Evolutionary conservation across 2,888 invertebrate species (phyloP).

Genomic region (Tetragonula carbonaria): DNA sequence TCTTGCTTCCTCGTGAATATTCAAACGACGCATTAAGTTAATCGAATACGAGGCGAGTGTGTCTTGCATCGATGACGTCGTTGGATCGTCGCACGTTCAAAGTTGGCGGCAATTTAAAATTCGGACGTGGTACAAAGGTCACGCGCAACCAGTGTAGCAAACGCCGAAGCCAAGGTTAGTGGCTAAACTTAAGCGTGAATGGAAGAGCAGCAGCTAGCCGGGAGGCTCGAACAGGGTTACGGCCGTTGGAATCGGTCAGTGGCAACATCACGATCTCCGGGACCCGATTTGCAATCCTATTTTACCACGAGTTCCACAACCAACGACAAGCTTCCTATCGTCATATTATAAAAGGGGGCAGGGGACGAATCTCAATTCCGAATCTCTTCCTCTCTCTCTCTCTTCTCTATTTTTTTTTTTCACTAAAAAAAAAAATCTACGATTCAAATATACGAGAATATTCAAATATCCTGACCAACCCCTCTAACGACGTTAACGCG

Average conservation of each 20-base stretch:
- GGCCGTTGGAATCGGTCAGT: conserved; percentile 46
- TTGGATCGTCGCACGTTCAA: conserved; percentile 51
- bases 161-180: conserved; percentile 57
- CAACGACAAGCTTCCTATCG: too few relatives aligned
- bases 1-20: not conserved
- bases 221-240: conserved; percentile 56
- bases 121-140: conserved; percentile 59
- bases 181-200: conserved; percentile 56
- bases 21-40: conserved; percentile 10
- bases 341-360: not conserved
- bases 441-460: conserved; percentile 3
- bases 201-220: conserved; percentile 33
- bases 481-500: conserved; percentile 35
- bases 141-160: conserved; percentile 22
- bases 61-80: not conserved
- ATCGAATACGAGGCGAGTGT: not conserved
- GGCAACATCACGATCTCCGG: conserved; percentile 14
- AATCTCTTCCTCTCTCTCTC: not conserved
- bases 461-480: conserved; percentile 47
- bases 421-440: too few relatives aligned
- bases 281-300: conserved; percentile 7
- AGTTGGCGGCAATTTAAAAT: conserved; percentile 47
- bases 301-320: not conserved
- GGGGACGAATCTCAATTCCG: not conserved
- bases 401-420: not conserved